phyloP scores from a whole-genome alignment of 2,113 vertebrate genomes.

The Rhizomys pruinosus region DNA sequence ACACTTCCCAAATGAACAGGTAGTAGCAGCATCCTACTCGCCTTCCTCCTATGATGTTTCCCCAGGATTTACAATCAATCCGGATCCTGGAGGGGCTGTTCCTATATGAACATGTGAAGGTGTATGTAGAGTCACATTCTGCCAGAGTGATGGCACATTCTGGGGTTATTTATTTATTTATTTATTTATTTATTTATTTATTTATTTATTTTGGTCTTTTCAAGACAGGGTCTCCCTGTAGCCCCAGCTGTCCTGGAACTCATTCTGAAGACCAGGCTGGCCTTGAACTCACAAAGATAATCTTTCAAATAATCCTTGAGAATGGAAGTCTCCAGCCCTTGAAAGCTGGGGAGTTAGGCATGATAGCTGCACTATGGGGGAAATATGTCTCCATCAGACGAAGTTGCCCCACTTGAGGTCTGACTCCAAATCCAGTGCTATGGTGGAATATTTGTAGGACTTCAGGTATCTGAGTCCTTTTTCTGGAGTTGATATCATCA shows the following conservation, averaged over 20 bases:
- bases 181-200: no score
- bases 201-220: no score
- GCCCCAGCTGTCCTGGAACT: no score
- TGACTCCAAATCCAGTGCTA: rapidly evolving
- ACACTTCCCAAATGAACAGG: neutral
- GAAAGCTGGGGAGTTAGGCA: neutral
- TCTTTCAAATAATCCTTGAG: no score
- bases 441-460: neutral
- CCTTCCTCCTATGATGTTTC: neutral
- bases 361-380: neutral
- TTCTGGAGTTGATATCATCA: neutral
- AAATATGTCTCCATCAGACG: neutral
- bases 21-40: rapidly evolving
- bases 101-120: neutral
- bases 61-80: neutral
- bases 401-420: neutral
- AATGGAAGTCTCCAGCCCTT: no score
- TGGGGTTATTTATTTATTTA: neutral
- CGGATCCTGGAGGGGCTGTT: neutral
- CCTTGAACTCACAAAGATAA: no score
- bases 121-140: neutral
- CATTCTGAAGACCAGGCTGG: no score
- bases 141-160: neutral
- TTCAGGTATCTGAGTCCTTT: neutral
- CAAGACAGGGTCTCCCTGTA: no score